phyloP scores from a whole-genome alignment of 1,140 invertebrate species.

The Tetragonula clypearis region DNA sequence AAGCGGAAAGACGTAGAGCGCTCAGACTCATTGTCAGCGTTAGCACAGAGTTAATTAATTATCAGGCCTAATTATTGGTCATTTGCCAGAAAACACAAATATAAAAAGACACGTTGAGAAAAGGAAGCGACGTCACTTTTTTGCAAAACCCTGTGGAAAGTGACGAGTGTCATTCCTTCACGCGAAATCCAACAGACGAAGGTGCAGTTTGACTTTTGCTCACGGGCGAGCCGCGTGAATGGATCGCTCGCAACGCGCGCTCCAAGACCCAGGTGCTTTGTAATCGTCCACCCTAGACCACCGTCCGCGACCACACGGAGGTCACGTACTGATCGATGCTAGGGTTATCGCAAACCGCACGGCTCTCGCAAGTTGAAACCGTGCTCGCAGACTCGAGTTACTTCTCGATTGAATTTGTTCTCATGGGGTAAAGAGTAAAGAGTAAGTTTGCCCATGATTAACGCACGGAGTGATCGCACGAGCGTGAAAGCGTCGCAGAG shows the following conservation, averaged over 20 bases:
- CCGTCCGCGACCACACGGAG: constrained; percentile 40
- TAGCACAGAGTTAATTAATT: too few species aligned
- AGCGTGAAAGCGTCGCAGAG: background rate
- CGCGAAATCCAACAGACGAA: background rate
- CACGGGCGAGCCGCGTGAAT: constrained; percentile 24
- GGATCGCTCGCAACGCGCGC: constrained; percentile 15
- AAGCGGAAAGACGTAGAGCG: too few species aligned
- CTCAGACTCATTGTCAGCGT: too few species aligned
- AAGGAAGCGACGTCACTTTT: too few species aligned
- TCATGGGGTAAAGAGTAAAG: too few species aligned
- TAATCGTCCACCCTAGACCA: constrained; percentile 58
- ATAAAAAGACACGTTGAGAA: too few species aligned
- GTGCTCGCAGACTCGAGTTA: background rate
- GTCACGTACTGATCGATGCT: constrained; percentile 56
- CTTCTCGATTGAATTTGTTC: background rate
- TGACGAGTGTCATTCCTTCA: too few species aligned
- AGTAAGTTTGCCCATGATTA: background rate
- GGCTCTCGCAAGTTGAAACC: constrained; percentile 29
- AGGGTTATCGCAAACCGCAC: constrained; percentile 43
- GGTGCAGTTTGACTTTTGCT: background rate
- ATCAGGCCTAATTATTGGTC: too few species aligned
- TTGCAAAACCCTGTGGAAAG: too few species aligned
- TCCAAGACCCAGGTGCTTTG: constrained; percentile 54
- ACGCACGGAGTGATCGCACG: background rate
- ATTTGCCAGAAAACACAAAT: too few species aligned